Evolutionary conservation across 2,113 vertebrate genomes (phyloP).

Genomic region (Urocitellus parryii): DNA sequence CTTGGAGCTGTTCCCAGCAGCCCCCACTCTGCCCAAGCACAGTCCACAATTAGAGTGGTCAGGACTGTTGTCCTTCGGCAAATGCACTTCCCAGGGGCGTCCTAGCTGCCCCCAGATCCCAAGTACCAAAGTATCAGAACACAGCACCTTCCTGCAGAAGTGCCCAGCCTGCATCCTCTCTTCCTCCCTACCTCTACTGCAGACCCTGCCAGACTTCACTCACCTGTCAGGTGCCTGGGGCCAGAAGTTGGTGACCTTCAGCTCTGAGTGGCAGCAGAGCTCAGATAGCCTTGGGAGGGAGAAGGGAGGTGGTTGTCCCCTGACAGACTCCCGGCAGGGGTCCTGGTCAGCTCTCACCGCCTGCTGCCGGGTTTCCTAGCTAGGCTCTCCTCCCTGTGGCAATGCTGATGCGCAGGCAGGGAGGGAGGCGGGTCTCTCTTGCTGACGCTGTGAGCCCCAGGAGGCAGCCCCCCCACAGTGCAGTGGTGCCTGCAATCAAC

Average conservation of each 20-base stretch:
- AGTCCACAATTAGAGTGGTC: accelerated
- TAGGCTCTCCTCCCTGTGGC: neutral
- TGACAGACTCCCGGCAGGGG: neutral
- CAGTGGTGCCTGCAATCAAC: too few species aligned
- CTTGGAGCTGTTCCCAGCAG: neutral
- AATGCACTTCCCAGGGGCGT: neutral
- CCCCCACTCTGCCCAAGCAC: neutral
- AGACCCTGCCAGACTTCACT: neutral
- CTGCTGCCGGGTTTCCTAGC: neutral
- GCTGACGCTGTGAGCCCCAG: neutral
- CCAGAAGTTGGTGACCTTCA: neutral
- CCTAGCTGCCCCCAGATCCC: too few species aligned
- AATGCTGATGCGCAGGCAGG: too few species aligned
- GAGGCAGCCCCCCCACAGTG: neutral
- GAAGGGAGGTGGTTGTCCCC: neutral
- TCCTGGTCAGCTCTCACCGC: neutral
- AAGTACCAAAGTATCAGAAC: too few species aligned
- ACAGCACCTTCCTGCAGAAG: too few species aligned
- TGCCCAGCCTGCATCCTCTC: neutral
- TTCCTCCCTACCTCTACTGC: neutral
- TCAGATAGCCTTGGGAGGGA: neutral
- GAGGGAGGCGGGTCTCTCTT: neutral
- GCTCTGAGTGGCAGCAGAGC: neutral
- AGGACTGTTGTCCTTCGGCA: neutral
- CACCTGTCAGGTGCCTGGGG: neutral